Evolutionary conservation across 1,140 invertebrate species (phyloP), one percentile per base, ranked within the genome.

Genomic region (Cydia amplana): DNA sequence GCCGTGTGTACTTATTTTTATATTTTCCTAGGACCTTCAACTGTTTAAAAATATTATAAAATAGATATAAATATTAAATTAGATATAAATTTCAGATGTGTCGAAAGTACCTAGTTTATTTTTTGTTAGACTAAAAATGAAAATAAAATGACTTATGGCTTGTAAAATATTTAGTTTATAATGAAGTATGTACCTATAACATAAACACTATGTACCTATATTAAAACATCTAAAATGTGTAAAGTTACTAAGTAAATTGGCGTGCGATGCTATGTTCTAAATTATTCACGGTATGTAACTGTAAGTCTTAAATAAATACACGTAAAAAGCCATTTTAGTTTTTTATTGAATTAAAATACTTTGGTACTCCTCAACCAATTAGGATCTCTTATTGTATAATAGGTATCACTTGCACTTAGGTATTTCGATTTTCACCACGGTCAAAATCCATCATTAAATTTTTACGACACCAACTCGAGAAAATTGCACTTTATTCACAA

Each of bases 291-390:
- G 75, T 79, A 80, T 82, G 81, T 40, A 40, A 40, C 36, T 40
- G 36, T 74, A 78, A 78, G 64, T 78, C 64, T 78, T 74, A 82
- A 85, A 84, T 84, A 85, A 85, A 85, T 80, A 79, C 49, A 78
- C 60, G 25, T 73, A 67, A 14, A 73, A 67, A 36, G 23, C 16
- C 16, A 60, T 10, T 23, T 18, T 10, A 12, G 55, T 60, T n/a
- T 60, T 60, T 60, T 60, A 60, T 60, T 60, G 1, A 55, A 18
- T 55, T 18, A 18, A 55, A 18, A 60, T 23, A 51, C 12, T 7
- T 51, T n/a, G 14, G 43, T 46, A 46, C 43, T 46, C 43, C 43
- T 14, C 0, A 46, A 46, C 43, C 43, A 46, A 46, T 16, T 16
- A 7, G 43, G 12, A 16, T 46, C 14, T 12, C 43, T 7, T 43